Evolutionary conservation across 1,140 invertebrate genomes (phyloP).

Genomic region (Arctopsyche grandis): DNA sequence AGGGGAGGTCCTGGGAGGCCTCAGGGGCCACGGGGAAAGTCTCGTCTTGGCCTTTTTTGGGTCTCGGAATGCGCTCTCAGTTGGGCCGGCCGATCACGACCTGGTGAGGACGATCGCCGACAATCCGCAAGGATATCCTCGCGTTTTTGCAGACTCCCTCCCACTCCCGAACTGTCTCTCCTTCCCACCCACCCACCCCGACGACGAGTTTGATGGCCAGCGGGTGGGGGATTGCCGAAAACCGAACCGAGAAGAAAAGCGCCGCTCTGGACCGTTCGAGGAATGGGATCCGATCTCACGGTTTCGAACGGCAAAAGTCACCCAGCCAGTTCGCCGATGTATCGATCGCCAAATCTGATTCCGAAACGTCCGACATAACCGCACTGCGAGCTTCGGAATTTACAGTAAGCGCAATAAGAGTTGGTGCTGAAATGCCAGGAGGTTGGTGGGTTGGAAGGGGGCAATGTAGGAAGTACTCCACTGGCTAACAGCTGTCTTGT

Average conservation of each 20-base stretch:
- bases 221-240: neutral
- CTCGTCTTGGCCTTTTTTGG: slow-evolving; percentile 11
- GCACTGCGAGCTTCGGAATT: neutral
- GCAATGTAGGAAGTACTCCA: too few relatives aligned
- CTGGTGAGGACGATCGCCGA: slow-evolving; percentile 38
- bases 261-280: neutral
- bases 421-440: too few relatives aligned
- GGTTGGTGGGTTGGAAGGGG: too few relatives aligned
- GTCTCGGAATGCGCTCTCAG: slow-evolving; percentile 41
- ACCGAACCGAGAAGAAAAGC: slow-evolving; percentile 12
- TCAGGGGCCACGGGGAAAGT: slow-evolving; percentile 25
- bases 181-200: neutral
- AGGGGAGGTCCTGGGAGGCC: neutral
- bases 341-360: neutral
- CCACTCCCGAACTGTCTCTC: too few relatives aligned
- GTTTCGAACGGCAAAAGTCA: slow-evolving; percentile 12
- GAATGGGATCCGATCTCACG: slow-evolving; percentile 17
- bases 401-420: neutral
- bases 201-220: neutral
- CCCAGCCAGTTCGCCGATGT: neutral
- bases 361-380: neutral
- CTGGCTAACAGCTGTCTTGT: too few relatives aligned
- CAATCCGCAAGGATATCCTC: slow-evolving; percentile 17
- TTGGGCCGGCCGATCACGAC: slow-evolving; percentile 51
- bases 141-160: neutral